Conservation (phyloP, 92 coral and sea anemone genomes). For the Siderastrea siderea region DNA sequence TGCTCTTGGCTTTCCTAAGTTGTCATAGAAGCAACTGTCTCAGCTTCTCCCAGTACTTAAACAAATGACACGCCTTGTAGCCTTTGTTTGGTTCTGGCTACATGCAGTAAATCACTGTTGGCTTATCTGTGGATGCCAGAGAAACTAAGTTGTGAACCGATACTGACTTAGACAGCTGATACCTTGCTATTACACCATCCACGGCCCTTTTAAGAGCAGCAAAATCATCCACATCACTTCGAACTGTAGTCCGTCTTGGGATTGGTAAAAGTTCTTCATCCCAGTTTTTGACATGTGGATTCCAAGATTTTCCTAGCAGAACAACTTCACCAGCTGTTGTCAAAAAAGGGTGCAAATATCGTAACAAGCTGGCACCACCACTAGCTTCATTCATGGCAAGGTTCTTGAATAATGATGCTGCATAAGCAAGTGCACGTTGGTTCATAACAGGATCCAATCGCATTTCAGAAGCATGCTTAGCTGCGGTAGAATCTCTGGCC, state of each 20-base stretch:
- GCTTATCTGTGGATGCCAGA: slow-evolving; percentile 1
- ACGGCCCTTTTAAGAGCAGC: not conserved
- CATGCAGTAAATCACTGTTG: slow-evolving; percentile 30
- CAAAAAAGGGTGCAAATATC: slow-evolving; percentile 23
- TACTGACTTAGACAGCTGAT: slow-evolving; percentile 37
- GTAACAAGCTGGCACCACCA: slow-evolving; percentile 34
- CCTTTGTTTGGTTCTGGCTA: slow-evolving; percentile 48
- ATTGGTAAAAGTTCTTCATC: not conserved
- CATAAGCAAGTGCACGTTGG: not conserved
- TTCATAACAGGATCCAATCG: slow-evolving; percentile 26
- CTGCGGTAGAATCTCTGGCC: slow-evolving; percentile 32
- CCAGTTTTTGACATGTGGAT: slow-evolving; percentile 26
- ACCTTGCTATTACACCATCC: slow-evolving; percentile 2
- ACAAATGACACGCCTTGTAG: slow-evolving; percentile 8
- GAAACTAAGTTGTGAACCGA: slow-evolving; percentile 40
- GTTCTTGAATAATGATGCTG: not conserved
- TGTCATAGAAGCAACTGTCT: slow-evolving; percentile 37
- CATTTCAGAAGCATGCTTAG: not conserved
- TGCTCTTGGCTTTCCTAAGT: slow-evolving; percentile 36
- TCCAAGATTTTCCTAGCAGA: slow-evolving; percentile 23
- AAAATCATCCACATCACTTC: not conserved
- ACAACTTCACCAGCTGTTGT: slow-evolving; percentile 25
- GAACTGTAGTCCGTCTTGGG: slow-evolving; percentile 9
- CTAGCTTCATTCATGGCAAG: slow-evolving; percentile 31
- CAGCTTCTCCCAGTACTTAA: not conserved